Evolutionary conservation across 2,888 invertebrate species (phyloP).

Genomic region (Caenorhabditis panamensis): DNA sequence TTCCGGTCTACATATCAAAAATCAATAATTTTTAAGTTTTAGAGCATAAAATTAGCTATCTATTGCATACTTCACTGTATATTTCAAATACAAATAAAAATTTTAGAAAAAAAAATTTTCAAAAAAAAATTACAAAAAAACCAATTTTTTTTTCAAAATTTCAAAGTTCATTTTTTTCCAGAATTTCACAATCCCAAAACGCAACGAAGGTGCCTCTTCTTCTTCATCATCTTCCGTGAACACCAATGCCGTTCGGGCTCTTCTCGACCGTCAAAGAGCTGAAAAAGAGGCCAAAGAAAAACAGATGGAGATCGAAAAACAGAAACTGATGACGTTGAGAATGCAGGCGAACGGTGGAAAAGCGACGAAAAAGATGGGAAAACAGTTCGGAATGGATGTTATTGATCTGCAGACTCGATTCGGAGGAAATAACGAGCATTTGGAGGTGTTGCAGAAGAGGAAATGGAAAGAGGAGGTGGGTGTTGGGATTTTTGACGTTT

Average conservation of each 20-base stretch:
- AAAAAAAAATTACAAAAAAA: too few relatives aligned
- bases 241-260: slow-evolving; percentile 57
- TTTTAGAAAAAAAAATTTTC: too few relatives aligned
- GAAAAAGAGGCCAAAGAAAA: slow-evolving; percentile 62
- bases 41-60: too few relatives aligned
- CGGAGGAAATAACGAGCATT: slow-evolving; percentile 69
- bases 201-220: slow-evolving; percentile 48
- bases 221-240: slow-evolving; percentile 47
- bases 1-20: too few relatives aligned
- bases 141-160: too few relatives aligned
- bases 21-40: too few relatives aligned
- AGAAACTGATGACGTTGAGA: slow-evolving; percentile 70
- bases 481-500: too few relatives aligned
- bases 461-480: slow-evolving; percentile 72
- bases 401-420: slow-evolving; percentile 74
- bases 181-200: slow-evolving; percentile 74
- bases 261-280: slow-evolving; percentile 58
- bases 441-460: slow-evolving; percentile 69
- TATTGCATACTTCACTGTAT: too few relatives aligned
- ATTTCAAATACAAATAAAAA: too few relatives aligned
- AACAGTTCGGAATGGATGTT: slow-evolving; percentile 73
- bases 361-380: slow-evolving; percentile 77
- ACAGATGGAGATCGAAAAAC: slow-evolving; percentile 65
- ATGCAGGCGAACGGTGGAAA: slow-evolving; percentile 75
- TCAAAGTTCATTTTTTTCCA: neutral